Conservation (phyloP, 2,888 invertebrate genomes). For the Meiosimyza decipiens region DNA sequence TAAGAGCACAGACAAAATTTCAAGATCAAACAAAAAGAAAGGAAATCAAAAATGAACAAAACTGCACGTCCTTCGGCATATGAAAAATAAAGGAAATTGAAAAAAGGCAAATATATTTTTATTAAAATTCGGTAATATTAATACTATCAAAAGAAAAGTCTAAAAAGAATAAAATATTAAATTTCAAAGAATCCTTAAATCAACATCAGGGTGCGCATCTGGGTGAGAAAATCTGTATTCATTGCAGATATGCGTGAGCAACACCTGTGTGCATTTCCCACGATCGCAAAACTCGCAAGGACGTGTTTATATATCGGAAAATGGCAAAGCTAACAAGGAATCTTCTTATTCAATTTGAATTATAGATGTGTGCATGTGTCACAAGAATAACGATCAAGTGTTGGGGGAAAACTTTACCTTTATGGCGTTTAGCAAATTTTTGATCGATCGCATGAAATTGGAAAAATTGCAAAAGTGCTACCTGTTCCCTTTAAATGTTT, state of each 20-base stretch:
- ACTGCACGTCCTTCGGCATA: neutral
- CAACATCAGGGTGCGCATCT: neutral
- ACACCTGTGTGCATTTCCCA: conserved; percentile 20
- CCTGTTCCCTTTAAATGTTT: neutral
- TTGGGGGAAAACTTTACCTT: neutral
- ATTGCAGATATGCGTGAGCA: neutral
- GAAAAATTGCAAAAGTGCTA: too few relatives aligned
- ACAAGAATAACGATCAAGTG: neutral
- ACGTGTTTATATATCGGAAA: neutral
- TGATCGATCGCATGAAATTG: neutral
- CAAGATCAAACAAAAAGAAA: neutral
- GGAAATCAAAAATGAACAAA: neutral
- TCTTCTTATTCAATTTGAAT: neutral
- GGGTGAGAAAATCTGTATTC: neutral
- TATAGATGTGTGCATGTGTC: neutral
- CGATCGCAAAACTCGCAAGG: conserved; percentile 1
- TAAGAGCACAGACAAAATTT: neutral
- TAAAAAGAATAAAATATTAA: neutral
- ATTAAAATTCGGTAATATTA: conserved; percentile 11
- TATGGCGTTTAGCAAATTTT: neutral
- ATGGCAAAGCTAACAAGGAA: neutral
- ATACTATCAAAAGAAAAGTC: neutral
- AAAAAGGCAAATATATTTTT: neutral
- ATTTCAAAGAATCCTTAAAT: neutral
- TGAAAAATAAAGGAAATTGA: too few relatives aligned